A percentile compares a stretch with the other conserved stretches of the same genome.
Evolutionary conservation across 1,140 invertebrate species (phyloP).

Genomic region (Portunus trituberculatus): DNA sequence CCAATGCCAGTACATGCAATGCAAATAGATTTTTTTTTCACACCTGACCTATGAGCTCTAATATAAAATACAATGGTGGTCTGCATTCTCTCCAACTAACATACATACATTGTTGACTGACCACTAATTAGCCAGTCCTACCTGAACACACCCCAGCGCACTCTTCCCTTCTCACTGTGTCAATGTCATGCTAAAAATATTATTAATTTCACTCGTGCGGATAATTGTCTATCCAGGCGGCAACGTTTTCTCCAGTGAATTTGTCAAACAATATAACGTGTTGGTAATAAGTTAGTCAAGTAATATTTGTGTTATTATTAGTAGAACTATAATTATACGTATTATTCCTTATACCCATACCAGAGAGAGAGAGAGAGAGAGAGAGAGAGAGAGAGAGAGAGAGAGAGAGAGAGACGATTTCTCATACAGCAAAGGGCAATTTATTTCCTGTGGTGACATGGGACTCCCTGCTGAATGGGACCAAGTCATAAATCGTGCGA

Average conservation of each 20-base stretch:
- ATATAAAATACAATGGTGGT: no score
- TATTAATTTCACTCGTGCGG: neutral
- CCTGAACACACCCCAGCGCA: neutral
- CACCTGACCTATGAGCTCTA: no score
- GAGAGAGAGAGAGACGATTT: constrained; percentile 34
- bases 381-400: constrained; percentile 34
- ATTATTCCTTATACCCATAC: no score
- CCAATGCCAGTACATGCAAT: no score
- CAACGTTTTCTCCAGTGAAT: neutral
- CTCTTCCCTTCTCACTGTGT: neutral
- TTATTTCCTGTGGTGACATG: neutral
- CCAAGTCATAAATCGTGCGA: no score
- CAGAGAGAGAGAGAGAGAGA: constrained; percentile 10
- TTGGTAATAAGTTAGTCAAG: no score
- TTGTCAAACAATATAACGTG: neutral
- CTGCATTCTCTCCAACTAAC: neutral
- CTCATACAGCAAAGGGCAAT: neutral
- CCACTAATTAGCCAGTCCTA: neutral
- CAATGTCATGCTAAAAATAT: neutral
- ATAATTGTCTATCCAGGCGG: neutral
- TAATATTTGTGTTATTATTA: no score
- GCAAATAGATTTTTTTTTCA: no score
- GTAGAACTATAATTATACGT: no score
- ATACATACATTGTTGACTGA: neutral
- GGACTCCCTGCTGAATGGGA: no score